Evolutionary conservation across 2,797 vertebrate species (phyloP).

Genomic region (Catamblyrhynchus diadema): DNA sequence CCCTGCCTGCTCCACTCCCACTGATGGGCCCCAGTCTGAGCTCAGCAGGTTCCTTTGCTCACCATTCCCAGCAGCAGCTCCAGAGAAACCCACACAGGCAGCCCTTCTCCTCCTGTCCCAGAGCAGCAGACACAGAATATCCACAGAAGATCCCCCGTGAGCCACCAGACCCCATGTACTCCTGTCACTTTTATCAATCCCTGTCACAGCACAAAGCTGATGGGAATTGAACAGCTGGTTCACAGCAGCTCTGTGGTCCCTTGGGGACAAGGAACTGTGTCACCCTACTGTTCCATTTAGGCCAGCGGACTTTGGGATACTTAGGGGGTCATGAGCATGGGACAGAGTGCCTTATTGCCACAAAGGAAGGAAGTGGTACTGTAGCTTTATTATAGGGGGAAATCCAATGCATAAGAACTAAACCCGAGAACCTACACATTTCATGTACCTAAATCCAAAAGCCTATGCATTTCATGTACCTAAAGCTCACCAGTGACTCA

Average conservation of each 20-base stretch:
- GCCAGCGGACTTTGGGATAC: background rate
- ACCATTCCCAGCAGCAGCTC: background rate
- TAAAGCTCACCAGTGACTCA: background rate
- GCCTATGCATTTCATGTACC: fast-evolving
- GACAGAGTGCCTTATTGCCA: background rate
- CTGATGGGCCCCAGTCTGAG: fast-evolving
- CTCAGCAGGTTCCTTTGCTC: background rate
- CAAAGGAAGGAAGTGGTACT: background rate
- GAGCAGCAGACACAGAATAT: background rate
- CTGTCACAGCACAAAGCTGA: background rate
- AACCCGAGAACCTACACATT: background rate
- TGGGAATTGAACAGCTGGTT: background rate
- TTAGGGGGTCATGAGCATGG: fast-evolving
- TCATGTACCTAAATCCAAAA: background rate
- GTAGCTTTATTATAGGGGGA: background rate
- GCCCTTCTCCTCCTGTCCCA: background rate
- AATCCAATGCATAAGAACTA: background rate
- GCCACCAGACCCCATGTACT: fast-evolving
- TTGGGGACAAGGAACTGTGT: background rate
- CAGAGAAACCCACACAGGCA: background rate
- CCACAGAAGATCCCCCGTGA: background rate
- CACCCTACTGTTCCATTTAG: background rate
- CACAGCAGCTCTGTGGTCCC: background rate
- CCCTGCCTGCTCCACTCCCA: background rate
- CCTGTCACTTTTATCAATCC: background rate